Evolutionary conservation across 2,113 vertebrate species (phyloP).

Genomic region (Motacilla alba): DNA sequence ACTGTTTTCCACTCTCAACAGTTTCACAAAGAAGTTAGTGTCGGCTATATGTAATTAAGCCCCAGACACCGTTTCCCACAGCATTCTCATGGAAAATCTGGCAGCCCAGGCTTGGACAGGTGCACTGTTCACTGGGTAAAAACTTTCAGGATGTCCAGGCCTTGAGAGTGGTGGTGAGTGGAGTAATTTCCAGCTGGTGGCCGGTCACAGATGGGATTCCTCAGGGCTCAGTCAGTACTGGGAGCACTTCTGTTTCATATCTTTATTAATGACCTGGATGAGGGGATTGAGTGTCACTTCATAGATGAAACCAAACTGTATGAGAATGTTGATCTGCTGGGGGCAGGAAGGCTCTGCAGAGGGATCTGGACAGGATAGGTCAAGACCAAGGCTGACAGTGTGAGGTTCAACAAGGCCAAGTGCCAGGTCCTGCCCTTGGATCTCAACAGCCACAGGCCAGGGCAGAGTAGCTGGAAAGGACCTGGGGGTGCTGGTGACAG

Average conservation of each 20-base stretch:
- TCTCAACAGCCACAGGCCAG: not conserved
- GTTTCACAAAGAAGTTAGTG: not conserved
- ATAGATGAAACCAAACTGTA: not conserved
- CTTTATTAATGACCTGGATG: not conserved
- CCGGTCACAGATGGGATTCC: rapidly evolving
- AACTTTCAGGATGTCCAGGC: not conserved
- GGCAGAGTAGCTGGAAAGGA: not conserved
- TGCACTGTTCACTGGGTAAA: not conserved
- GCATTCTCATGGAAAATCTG: not conserved
- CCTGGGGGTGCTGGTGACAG: not conserved
- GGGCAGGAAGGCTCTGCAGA: not conserved
- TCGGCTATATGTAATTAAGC: rapidly evolving
- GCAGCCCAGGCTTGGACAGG: not conserved
- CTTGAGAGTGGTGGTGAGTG: not conserved
- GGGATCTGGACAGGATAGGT: not conserved
- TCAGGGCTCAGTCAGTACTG: not conserved
- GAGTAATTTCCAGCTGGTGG: not conserved
- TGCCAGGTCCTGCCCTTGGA: rapidly evolving
- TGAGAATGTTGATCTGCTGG: not conserved
- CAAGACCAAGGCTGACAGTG: rapidly evolving
- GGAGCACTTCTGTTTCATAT: not conserved
- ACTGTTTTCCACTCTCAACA: too few species aligned
- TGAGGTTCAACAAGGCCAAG: not conserved
- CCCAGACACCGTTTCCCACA: not conserved
- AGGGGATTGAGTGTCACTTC: not conserved